A percentile compares a stretch with the other conserved stretches of the same genome.
Conservation (phyloP, 2,888 invertebrate genomes). For the Agapostemon virescens region DNA sequence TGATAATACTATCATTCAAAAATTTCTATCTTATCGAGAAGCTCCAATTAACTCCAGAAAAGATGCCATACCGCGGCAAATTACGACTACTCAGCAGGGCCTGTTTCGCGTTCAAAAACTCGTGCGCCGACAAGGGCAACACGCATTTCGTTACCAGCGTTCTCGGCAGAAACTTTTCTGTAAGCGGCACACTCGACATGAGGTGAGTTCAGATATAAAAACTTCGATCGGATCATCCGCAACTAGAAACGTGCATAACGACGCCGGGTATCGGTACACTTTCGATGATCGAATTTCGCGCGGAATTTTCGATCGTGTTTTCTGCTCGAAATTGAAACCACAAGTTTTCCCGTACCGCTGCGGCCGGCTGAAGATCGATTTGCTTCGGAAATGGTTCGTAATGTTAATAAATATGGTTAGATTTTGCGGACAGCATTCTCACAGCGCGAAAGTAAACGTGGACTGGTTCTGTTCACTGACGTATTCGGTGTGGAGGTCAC, state of each 20-base stretch:
- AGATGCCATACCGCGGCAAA: conserved; percentile 72
- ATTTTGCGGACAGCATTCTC: not conserved
- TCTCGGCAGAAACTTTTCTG: conserved; percentile 70
- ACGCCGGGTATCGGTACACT: not conserved
- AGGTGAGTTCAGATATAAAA: conserved; percentile 63
- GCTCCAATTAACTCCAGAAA: not conserved
- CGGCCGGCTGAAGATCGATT: not conserved
- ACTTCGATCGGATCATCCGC: not conserved
- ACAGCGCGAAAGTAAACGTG: not conserved
- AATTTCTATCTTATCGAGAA: not conserved
- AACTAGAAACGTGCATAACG: not conserved
- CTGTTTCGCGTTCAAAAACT: conserved; percentile 59
- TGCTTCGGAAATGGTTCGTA: not conserved
- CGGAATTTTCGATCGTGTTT: conserved; percentile 18
- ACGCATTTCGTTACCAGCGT: conserved; percentile 58
- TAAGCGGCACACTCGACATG: conserved; percentile 70
- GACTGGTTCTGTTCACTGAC: not conserved
- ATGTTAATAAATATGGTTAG: conserved; percentile 11
- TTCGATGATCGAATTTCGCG: conserved; percentile 32
- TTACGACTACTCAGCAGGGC: conserved; percentile 68
- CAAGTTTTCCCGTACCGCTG: not conserved
- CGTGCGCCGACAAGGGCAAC: conserved; percentile 50
- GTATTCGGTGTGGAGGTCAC: not conserved
- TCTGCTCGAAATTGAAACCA: not conserved
- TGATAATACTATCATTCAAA: not conserved